Percentiles rank a stretch among this genome's conserved stretches.
These are phyloP conservation scores for Andrena minutula DNA, from an alignment of 2,888 invertebrate species.

Conservation along the genomic window DNA sequence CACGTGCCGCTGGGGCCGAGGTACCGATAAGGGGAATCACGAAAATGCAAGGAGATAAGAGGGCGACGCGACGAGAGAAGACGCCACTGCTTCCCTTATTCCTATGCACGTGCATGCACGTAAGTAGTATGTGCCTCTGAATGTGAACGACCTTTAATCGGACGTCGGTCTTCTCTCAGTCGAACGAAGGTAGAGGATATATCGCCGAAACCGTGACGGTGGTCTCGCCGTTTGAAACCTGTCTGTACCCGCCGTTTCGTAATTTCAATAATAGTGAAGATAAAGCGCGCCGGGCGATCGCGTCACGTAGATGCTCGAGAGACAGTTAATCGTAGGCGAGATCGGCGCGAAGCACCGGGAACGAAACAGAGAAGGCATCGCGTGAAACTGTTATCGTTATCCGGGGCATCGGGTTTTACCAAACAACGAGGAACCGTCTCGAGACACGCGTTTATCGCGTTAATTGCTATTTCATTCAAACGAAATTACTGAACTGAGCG, in stretches of 20 bases:
- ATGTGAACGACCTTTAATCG: conserved; percentile 73
- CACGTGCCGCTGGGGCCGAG: conserved; percentile 35
- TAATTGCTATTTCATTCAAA: conserved; percentile 36
- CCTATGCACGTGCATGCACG: conserved; percentile 21
- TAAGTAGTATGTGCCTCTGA: background rate
- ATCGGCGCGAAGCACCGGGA: background rate
- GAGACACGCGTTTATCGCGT: conserved; percentile 29
- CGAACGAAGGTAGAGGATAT: conserved; percentile 17
- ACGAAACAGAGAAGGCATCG: background rate
- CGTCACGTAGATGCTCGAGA: conserved; percentile 33
- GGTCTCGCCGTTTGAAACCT: background rate
- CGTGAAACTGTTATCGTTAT: conserved; percentile 37
- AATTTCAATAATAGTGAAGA: conserved; percentile 46
- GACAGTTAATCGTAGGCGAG: conserved; percentile 6
- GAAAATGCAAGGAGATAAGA: conserved; percentile 38
- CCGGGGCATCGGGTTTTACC: conserved; percentile 6
- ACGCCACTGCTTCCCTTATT: conserved; percentile 4
- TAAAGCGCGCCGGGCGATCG: conserved; percentile 26
- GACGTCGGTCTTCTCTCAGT: conserved; percentile 39
- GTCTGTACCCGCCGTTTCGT: conserved; percentile 26
- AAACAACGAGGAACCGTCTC: background rate
- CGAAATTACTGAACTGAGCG: background rate
- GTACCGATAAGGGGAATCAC: conserved; percentile 26
- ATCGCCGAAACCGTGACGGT: conserved; percentile 37
- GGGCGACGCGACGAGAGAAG: background rate